Percentiles rank a stretch among this genome's conserved stretches.
These are phyloP conservation scores for Trissolcus basalis DNA, from an alignment of 1,140 invertebrate genomes.

Conservation along the genomic window DNA sequence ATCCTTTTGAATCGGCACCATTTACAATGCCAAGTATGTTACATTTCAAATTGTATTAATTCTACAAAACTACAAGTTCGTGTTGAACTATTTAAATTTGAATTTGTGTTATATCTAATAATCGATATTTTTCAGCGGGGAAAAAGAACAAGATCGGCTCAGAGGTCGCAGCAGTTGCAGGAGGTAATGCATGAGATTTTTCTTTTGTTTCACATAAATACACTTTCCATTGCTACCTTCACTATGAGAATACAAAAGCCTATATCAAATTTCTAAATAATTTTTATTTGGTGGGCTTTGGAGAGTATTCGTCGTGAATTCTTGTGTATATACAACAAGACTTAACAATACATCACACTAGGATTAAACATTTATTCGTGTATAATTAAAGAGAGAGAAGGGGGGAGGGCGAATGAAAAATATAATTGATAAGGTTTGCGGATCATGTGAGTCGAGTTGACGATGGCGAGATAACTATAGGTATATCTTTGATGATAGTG, in stretches of 20 bases:
- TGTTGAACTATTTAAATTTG: background rate
- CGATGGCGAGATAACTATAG: too few species aligned
- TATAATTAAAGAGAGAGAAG: background rate
- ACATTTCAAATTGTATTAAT: background rate
- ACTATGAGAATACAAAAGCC: conserved; percentile 29
- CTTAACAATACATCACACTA: conserved; percentile 23
- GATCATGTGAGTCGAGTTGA: too few species aligned
- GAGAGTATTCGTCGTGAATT: conserved; percentile 34
- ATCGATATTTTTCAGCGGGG: conserved; percentile 65
- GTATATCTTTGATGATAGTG: too few species aligned
- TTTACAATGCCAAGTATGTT: conserved; percentile 83
- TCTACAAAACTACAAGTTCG: background rate
- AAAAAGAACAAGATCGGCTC: conserved; percentile 77
- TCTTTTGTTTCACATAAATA: conserved; percentile 61
- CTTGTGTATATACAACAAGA: conserved; percentile 15
- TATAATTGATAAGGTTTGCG: too few species aligned
- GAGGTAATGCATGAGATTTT: conserved; percentile 80
- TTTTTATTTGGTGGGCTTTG: conserved; percentile 35
- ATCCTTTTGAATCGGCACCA: conserved; percentile 88
- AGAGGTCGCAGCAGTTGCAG: conserved; percentile 77
- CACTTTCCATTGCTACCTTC: conserved; percentile 46
- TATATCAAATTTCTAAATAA: conserved; percentile 34
- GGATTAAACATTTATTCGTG: conserved; percentile 18
- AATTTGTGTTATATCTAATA: background rate
- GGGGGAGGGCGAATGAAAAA: background rate